Conservation (phyloP, 2,797 vertebrate species). For the Enteromius radiatus region DNA sequence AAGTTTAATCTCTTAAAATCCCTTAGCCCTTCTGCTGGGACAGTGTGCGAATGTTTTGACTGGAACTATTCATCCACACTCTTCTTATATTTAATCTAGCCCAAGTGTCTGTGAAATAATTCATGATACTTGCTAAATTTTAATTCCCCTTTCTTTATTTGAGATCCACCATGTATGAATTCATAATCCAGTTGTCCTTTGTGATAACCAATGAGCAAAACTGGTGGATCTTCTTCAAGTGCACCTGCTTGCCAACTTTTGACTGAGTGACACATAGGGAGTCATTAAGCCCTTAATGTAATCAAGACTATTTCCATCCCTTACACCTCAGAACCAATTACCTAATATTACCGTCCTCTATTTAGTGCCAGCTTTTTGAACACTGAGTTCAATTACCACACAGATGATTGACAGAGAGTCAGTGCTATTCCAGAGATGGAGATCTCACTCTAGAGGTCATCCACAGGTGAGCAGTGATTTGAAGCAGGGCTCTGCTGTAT, state of each 20-base stretch:
- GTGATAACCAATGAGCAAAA: slow-evolving; percentile 24
- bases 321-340: slow-evolving; percentile 43
- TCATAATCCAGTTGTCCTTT: slow-evolving; percentile 22
- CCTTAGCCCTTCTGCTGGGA: slow-evolving; percentile 30
- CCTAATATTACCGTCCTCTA: slow-evolving; percentile 26
- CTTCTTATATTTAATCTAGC: slow-evolving; percentile 21
- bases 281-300: slow-evolving; percentile 49
- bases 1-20: slow-evolving; percentile 41
- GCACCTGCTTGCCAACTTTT: slow-evolving; percentile 31
- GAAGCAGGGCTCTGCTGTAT: slow-evolving; percentile 3
- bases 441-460: slow-evolving; percentile 31
- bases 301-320: slow-evolving; percentile 45
- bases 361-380: slow-evolving; percentile 38
- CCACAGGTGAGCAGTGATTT: slow-evolving; percentile 25
- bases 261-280: slow-evolving; percentile 50
- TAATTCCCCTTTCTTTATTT: slow-evolving; percentile 29
- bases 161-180: slow-evolving; percentile 7
- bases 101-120: slow-evolving; percentile 23
- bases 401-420: slow-evolving; percentile 8
- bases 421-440: background rate
- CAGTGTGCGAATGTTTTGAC: slow-evolving; percentile 27
- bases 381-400: slow-evolving; percentile 39
- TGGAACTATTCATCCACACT: slow-evolving; percentile 22
- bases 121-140: slow-evolving; percentile 26
- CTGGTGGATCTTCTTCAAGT: slow-evolving; percentile 40